Evolutionary conservation across 2,113 vertebrate species (phyloP).

Genomic region (Cyrtonyx montezumae): DNA sequence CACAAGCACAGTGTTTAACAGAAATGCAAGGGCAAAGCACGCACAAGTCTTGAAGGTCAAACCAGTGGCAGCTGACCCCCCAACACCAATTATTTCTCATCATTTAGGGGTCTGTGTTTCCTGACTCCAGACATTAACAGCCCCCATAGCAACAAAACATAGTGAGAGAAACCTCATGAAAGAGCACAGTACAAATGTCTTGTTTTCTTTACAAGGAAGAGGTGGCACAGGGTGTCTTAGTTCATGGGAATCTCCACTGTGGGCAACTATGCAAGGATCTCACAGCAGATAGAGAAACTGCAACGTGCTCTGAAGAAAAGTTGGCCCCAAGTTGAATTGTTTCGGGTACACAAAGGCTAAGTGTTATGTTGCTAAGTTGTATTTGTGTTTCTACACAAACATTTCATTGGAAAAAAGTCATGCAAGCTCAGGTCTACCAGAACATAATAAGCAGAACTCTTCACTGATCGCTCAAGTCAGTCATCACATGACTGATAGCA

Average conservation of each 20-base stretch:
- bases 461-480: neutral
- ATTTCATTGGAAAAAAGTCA: neutral
- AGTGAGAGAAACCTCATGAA: neutral
- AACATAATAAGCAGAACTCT: neutral
- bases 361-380: no score
- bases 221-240: fast-evolving
- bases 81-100: neutral
- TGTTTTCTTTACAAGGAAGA: neutral
- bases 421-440: neutral
- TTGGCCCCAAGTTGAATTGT: neutral
- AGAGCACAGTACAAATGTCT: neutral
- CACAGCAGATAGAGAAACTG: neutral
- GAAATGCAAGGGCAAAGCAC: neutral
- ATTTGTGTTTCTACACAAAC: neutral
- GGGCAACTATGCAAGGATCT: neutral
- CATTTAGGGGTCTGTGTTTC: neutral
- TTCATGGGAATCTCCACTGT: neutral
- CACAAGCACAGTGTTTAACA: neutral
- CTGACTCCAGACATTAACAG: neutral
- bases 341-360: neutral
- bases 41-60: neutral
- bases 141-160: neutral
- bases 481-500: neutral
- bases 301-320: fast-evolving
- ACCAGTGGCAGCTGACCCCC: neutral